Evolutionary conservation across 2,113 vertebrate species (phyloP).

Genomic region (Mus pahari): DNA sequence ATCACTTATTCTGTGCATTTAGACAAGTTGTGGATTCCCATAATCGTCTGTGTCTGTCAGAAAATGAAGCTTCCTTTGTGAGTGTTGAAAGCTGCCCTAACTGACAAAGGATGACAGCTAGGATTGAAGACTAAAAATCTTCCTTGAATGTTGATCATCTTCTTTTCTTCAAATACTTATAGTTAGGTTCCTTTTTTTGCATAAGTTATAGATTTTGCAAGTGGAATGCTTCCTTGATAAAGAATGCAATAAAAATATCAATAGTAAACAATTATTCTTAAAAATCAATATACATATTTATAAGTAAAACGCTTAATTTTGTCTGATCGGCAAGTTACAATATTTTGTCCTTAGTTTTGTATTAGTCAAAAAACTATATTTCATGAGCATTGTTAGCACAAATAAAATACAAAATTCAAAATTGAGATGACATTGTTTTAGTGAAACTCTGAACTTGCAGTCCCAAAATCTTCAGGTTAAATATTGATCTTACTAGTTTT

Average conservation of each 20-base stretch:
- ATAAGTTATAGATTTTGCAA: background rate
- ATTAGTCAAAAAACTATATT: background rate
- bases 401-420: background rate
- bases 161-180: constrained; percentile 12
- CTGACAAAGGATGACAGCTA: background rate
- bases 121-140: background rate
- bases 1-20: background rate
- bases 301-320: background rate
- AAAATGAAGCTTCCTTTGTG: background rate
- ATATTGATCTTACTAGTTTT: background rate
- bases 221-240: background rate
- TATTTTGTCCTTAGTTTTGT: constrained; percentile 13
- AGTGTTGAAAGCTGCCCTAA: background rate
- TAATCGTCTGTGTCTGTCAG: background rate
- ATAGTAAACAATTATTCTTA: background rate
- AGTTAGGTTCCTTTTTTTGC: background rate
- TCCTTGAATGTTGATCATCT: background rate
- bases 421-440: background rate
- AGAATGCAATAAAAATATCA: background rate
- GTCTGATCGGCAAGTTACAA: background rate
- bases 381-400: background rate
- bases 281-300: constrained; percentile 6
- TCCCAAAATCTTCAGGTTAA: background rate
- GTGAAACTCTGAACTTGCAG: background rate
- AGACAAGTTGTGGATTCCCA: background rate